A percentile compares a stretch with the other conserved stretches of the same genome.
These are phyloP conservation scores for Diaprepes abbreviatus DNA, from an alignment of 2,888 invertebrate genomes.

Conservation along the genomic window DNA sequence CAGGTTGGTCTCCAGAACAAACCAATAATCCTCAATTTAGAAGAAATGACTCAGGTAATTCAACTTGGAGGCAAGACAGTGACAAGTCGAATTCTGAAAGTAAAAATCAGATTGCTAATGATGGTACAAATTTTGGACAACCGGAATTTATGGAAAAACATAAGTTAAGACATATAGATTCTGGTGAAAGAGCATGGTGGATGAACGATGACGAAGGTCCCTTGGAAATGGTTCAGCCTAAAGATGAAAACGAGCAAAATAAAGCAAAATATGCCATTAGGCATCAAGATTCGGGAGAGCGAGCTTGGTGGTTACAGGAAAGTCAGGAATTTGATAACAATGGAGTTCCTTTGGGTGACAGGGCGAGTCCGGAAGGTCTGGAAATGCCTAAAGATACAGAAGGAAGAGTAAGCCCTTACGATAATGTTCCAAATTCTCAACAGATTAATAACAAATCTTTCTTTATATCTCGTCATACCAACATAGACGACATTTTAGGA, in stretches of 20 bases:
- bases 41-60: slow-evolving; percentile 56
- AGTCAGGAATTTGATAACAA: slow-evolving; percentile 68
- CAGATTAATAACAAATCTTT: slow-evolving; percentile 62
- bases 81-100: slow-evolving; percentile 52
- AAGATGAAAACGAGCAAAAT: slow-evolving; percentile 34
- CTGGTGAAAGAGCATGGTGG: slow-evolving; percentile 82
- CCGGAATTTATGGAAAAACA: slow-evolving; percentile 71
- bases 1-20: slow-evolving; percentile 49
- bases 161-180: slow-evolving; percentile 76
- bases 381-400: slow-evolving; percentile 68
- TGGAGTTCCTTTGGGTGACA: slow-evolving; percentile 76
- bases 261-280: slow-evolving; percentile 61
- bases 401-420: slow-evolving; percentile 77
- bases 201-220: slow-evolving; percentile 66
- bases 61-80: slow-evolving; percentile 57
- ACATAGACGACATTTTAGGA: slow-evolving; percentile 92
- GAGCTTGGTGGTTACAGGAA: slow-evolving; percentile 73
- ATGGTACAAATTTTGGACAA: slow-evolving; percentile 56
- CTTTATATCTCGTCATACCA: slow-evolving; percentile 88
- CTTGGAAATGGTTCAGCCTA: slow-evolving; percentile 48
- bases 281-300: slow-evolving; percentile 69
- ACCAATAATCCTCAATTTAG: slow-evolving; percentile 48
- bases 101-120: background rate
- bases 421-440: slow-evolving; percentile 71
- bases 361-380: slow-evolving; percentile 85